These are phyloP conservation scores for Apodemia zela DNA, from an alignment of 2,888 invertebrate species.

Conservation along the genomic window DNA sequence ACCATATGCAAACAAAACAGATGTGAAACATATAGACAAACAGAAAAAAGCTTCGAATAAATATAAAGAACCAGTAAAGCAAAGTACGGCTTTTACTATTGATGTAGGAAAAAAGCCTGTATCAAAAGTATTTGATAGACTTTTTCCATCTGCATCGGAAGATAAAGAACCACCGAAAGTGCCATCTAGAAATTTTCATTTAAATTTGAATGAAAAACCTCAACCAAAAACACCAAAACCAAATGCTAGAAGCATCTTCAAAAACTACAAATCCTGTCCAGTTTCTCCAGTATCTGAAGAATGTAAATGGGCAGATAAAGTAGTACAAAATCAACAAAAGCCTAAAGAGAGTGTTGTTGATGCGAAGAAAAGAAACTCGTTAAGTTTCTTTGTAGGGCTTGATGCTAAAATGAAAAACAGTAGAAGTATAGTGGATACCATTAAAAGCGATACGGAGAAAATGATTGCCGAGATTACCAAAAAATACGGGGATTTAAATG, in stretches of 20 bases:
- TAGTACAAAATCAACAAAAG: slow-evolving; percentile 44
- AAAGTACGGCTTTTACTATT: slow-evolving; percentile 54
- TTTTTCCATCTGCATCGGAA: slow-evolving; percentile 56
- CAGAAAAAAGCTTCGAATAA: slow-evolving; percentile 44
- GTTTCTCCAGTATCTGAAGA: slow-evolving; percentile 92
- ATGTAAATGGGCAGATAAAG: slow-evolving; percentile 82
- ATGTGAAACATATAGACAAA: slow-evolving; percentile 36
- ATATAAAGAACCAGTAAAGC: slow-evolving; percentile 58
- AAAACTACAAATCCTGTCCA: slow-evolving; percentile 88
- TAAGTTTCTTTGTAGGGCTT: slow-evolving; percentile 84
- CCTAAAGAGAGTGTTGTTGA: slow-evolving; percentile 60
- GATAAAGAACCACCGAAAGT: slow-evolving; percentile 48
- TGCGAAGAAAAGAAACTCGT: slow-evolving; percentile 79
- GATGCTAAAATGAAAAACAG: slow-evolving; percentile 65
- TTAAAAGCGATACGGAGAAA: slow-evolving; percentile 82
- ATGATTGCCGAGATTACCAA: slow-evolving; percentile 84
- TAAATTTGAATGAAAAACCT: slow-evolving; percentile 62
- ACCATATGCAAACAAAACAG: slow-evolving; percentile 58
- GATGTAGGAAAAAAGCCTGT: slow-evolving; percentile 58
- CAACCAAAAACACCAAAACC: slow-evolving; percentile 56
- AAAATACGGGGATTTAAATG: slow-evolving; percentile 82
- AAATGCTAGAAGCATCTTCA: slow-evolving; percentile 77
- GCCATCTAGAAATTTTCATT: slow-evolving; percentile 62
- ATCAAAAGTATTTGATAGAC: slow-evolving; percentile 67
- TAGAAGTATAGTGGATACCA: slow-evolving; percentile 81